phyloP scores from a whole-genome alignment of 1,140 invertebrate genomes.

The Ectropis grisescens region DNA sequence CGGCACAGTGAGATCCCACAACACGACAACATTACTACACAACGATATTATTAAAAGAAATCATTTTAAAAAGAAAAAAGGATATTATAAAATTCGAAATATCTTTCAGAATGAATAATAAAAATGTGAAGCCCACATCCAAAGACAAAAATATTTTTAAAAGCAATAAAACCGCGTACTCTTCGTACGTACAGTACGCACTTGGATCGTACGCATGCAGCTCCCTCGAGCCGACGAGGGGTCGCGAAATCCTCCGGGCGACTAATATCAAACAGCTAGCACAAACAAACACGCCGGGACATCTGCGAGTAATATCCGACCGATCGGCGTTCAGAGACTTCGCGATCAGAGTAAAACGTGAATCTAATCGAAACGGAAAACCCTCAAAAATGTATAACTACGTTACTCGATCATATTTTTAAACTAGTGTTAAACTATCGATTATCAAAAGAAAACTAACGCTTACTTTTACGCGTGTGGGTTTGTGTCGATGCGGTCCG shows the following conservation, averaged over 20 bases:
- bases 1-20: conserved; percentile 23
- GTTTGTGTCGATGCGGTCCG: conserved; percentile 62
- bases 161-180: conserved; percentile 29
- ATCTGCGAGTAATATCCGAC: conserved; percentile 16
- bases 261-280: conserved; percentile 3
- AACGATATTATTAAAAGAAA: conserved; percentile 56
- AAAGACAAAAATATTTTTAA: conserved; percentile 40
- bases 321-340: conserved; percentile 22
- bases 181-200: too few relatives aligned
- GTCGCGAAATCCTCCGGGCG: conserved; percentile 32
- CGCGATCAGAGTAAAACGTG: not conserved
- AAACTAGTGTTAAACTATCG: conserved; percentile 17
- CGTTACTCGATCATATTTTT: conserved; percentile 1
- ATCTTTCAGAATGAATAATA: conserved; percentile 24
- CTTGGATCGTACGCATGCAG: conserved; percentile 19
- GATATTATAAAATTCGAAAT: conserved; percentile 36
- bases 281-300: not conserved
- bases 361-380: too few relatives aligned
- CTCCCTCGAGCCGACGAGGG: conserved; percentile 18
- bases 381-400: too few relatives aligned
- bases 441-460: conserved; percentile 29
- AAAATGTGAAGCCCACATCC: conserved; percentile 52
- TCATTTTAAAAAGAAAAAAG: conserved; percentile 44
- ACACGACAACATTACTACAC: conserved; percentile 16
- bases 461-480: conserved; percentile 51